phyloP scores from a whole-genome alignment of 35 echinoderm and acorn worm genomes.

The Strongylocentrotus purpuratus region DNA sequence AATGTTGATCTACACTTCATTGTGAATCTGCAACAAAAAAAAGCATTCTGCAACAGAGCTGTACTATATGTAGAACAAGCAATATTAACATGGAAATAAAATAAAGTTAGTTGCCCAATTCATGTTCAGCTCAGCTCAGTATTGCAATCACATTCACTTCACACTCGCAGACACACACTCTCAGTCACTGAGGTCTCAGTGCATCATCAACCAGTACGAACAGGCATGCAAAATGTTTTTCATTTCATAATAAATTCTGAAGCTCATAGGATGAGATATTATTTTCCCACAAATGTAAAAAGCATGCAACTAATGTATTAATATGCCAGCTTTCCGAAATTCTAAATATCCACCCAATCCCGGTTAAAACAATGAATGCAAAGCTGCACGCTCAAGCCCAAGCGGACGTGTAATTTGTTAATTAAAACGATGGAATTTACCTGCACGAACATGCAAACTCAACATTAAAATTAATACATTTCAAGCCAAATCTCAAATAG shows the following conservation, averaged over 20 bases:
- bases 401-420: constrained; percentile 57
- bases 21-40: too few relatives aligned
- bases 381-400: constrained; percentile 28
- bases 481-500: background rate
- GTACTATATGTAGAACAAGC: too few relatives aligned
- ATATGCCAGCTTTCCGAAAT: background rate
- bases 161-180: too few relatives aligned
- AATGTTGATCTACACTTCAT: too few relatives aligned
- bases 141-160: too few relatives aligned
- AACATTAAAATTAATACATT: background rate
- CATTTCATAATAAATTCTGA: background rate
- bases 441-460: constrained; percentile 28
- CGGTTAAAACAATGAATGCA: background rate
- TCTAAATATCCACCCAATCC: background rate
- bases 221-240: background rate
- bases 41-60: too few relatives aligned
- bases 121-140: too few relatives aligned
- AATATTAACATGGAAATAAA: too few relatives aligned
- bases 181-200: too few relatives aligned
- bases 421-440: constrained; percentile 57
- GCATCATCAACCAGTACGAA: too few relatives aligned
- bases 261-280: too few relatives aligned
- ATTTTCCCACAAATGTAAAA: background rate
- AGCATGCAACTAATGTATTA: background rate
- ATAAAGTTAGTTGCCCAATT: too few relatives aligned